phyloP scores from a whole-genome alignment of 1,140 invertebrate species.

The Drosophila gunungcola region DNA sequence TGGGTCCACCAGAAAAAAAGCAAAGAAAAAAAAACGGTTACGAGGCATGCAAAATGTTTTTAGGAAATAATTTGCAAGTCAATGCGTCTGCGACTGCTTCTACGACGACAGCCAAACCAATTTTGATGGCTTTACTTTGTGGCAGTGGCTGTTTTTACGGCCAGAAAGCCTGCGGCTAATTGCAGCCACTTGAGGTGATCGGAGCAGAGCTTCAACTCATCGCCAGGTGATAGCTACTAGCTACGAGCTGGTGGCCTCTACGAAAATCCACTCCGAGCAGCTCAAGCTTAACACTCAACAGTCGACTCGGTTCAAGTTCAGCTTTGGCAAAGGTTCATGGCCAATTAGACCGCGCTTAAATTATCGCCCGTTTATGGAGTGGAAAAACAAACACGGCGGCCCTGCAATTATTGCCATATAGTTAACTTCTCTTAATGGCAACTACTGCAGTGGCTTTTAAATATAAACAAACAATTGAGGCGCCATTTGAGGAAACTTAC shows the following conservation, averaged over 20 bases:
- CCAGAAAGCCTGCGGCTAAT: conserved; percentile 53
- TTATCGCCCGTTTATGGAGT: conserved; percentile 51
- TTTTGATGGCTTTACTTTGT: conserved; percentile 48
- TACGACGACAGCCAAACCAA: conserved; percentile 48
- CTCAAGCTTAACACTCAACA: conserved; percentile 15
- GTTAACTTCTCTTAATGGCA: conserved; percentile 2
- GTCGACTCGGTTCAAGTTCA: conserved; percentile 72
- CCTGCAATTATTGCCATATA: conserved; percentile 36
- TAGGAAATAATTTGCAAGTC: conserved; percentile 78
- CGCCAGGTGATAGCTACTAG: not conserved
- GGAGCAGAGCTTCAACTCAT: conserved; percentile 29
- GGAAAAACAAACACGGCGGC: conserved; percentile 45
- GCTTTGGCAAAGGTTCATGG: conserved; percentile 62
- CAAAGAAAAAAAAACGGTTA: conserved; percentile 25
- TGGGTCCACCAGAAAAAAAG: conserved; percentile 46
- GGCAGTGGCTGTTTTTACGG: conserved; percentile 6
- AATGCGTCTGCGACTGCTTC: not conserved
- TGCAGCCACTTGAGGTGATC: conserved; percentile 58
- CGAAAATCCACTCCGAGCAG: conserved; percentile 10
- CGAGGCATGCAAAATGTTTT: conserved; percentile 59
- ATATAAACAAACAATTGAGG: not conserved
- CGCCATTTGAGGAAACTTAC: not conserved
- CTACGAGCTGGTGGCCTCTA: conserved; percentile 31
- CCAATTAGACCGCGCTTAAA: conserved; percentile 68
- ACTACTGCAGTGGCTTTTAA: not conserved